phyloP scores from a whole-genome alignment of 35 echinoderm and acorn worm species.

The Strongylocentrotus purpuratus region DNA sequence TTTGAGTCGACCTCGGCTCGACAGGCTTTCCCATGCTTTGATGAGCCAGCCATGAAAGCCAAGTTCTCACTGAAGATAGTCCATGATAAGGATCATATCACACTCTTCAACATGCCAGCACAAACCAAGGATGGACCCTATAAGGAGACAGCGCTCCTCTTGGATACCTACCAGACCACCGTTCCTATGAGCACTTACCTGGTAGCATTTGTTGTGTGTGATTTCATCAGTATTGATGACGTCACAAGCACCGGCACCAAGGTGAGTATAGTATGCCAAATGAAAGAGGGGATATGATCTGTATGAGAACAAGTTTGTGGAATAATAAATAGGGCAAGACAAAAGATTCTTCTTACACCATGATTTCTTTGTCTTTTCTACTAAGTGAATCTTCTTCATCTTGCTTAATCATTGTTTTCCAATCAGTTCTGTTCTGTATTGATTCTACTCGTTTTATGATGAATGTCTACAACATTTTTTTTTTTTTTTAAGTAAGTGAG shows the following conservation, averaged over 20 bases:
- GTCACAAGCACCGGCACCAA: slow-evolving; percentile 62
- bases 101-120: slow-evolving; percentile 74
- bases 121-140: background rate
- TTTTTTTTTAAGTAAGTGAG: no score
- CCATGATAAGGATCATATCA: slow-evolving; percentile 45
- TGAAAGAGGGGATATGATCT: no score
- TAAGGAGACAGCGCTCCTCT: background rate
- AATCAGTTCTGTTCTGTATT: no score
- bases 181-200: slow-evolving; percentile 89
- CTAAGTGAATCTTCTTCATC: no score
- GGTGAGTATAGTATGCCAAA: slow-evolving; percentile 46
- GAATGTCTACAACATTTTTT: no score
- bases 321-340: no score
- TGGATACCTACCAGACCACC: slow-evolving; percentile 61
- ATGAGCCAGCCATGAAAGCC: slow-evolving; percentile 85
- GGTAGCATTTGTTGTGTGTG: slow-evolving; percentile 86
- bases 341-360: no score
- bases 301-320: no score
- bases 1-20: slow-evolving; percentile 79
- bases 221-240: slow-evolving; percentile 59
- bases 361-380: no score
- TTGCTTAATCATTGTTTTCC: no score
- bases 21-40: slow-evolving; percentile 89
- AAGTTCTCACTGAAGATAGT: slow-evolving; percentile 70
- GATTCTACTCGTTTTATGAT: no score